Base-by-base conservation (phyloP, 2,797 vertebrate genomes). In the Bradypodion ventrale region DNA sequence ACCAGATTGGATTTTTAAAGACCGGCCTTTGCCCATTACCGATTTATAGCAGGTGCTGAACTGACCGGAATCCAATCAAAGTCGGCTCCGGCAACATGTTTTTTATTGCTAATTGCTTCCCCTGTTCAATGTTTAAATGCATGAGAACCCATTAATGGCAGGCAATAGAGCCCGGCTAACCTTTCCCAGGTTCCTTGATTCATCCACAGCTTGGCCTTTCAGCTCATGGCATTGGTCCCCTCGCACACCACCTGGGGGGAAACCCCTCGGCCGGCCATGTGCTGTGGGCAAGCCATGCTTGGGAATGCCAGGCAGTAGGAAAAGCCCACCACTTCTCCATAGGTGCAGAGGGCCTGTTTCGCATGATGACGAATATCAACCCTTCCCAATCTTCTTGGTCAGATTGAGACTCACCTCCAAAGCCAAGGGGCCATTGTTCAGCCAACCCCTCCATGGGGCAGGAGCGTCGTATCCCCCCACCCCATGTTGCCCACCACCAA, bases 41-140 rank as follows among this genome's bases (percentile, higher is more conserved):
- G 52, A 32, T 49, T 91, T 85, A 87, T 37, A 16, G 87, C 88
- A 82, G 83, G 83, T 86, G 91, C 84, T 0, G 0, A 75, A 88
- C 82, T 83, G 85, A 90, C 90, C 88, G 82, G 91, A 93, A 93
- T 92, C 91, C 91, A 90, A 56, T 92, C 89, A 94, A 93, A 89
- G 21, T 46, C 86, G 87, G 87, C 78, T 87, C 87, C 78, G 87
- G 84, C 87, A 84, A 91, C 87, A 87, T 91, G 92, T 92, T 89
- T 65, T n/a, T 90, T n/a, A 88, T 87, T 88, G 94, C 92, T 93
- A 89, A 94, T 94, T 91, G 92, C 89, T 81, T 92, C 40, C 7
- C n/a, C 60, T 35, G 42, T 42, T 78, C 65, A 46, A 46, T n/a
- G n/a, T 73, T 73, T 49, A 73, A 46, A 32, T 44, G 16, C 76